phyloP scores from a whole-genome alignment of 1,140 invertebrate species.

The Macrotrachela quadricornifera region DNA sequence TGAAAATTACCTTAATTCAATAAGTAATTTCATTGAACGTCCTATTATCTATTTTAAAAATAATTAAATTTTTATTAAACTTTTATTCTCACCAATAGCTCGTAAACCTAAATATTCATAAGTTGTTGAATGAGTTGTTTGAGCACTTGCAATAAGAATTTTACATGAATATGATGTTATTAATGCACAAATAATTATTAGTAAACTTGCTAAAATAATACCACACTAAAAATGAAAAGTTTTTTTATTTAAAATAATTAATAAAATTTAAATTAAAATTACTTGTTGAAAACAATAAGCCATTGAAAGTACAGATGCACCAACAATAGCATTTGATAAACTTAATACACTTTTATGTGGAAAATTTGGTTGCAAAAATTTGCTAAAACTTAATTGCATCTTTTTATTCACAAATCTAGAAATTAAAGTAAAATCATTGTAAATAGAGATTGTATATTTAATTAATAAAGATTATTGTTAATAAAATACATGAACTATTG shows the following conservation, averaged over 20 bases:
- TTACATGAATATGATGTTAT: constrained; percentile 71
- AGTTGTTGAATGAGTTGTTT: constrained; percentile 32
- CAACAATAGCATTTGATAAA: constrained; percentile 83
- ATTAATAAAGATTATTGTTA: no score
- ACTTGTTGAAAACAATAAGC: constrained; percentile 86
- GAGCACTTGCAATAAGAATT: constrained; percentile 43
- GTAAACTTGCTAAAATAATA: constrained; percentile 55
- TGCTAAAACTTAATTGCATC: no score
- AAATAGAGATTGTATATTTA: no score
- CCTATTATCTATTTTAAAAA: constrained; percentile 45
- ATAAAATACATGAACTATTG: no score
- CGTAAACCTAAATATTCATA: constrained; percentile 59
- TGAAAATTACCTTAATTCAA: constrained; percentile 41
- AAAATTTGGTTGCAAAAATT: no score
- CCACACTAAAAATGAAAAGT: constrained; percentile 51
- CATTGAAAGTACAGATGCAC: constrained; percentile 83
- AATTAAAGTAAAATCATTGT: no score
- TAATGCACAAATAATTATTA: constrained; percentile 57
- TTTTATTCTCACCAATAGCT: background rate
- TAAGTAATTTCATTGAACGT: constrained; percentile 60
- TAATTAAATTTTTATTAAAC: background rate
- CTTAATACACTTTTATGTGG: constrained; percentile 48
- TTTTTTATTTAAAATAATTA: constrained; percentile 1
- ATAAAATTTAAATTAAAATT: no score
- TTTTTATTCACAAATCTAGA: no score